phyloP scores from a whole-genome alignment of 2,113 vertebrate species.

The Geococcyx californianus region DNA sequence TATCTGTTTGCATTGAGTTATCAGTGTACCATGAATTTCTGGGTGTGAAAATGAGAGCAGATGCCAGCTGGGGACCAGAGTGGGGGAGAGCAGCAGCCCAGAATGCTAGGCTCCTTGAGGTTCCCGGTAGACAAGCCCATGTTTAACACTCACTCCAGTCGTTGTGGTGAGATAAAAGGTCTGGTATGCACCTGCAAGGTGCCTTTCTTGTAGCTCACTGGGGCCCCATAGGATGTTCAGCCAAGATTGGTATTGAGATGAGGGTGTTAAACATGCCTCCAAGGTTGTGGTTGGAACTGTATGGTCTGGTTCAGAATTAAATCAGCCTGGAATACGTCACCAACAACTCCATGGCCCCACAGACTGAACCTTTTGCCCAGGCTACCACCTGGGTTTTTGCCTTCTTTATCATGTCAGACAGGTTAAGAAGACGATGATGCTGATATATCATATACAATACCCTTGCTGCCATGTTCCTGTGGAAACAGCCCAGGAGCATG shows the following conservation, averaged over 20 bases:
- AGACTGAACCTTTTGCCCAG: background rate
- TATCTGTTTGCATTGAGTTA: background rate
- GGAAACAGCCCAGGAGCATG: background rate
- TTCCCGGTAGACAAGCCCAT: background rate
- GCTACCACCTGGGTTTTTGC: background rate
- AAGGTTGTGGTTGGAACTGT: background rate
- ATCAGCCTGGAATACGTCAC: background rate
- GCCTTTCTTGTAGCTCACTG: background rate
- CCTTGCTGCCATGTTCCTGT: accelerated
- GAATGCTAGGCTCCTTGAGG: accelerated
- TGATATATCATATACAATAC: background rate
- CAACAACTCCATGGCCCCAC: accelerated
- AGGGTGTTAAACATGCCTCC: background rate
- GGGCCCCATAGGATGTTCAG: background rate
- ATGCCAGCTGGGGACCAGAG: background rate
- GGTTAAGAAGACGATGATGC: background rate
- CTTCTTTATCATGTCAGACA: background rate
- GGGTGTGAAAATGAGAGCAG: accelerated
- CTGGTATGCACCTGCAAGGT: background rate
- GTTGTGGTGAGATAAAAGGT: background rate
- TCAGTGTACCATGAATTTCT: conserved; percentile 14
- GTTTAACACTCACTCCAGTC: background rate
- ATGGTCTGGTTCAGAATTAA: background rate
- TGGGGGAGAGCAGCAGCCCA: background rate
- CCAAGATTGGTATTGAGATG: background rate